These are phyloP conservation scores for Muscicapa comitata DNA, from an alignment of 2,797 vertebrate species.

Conservation along the genomic window DNA sequence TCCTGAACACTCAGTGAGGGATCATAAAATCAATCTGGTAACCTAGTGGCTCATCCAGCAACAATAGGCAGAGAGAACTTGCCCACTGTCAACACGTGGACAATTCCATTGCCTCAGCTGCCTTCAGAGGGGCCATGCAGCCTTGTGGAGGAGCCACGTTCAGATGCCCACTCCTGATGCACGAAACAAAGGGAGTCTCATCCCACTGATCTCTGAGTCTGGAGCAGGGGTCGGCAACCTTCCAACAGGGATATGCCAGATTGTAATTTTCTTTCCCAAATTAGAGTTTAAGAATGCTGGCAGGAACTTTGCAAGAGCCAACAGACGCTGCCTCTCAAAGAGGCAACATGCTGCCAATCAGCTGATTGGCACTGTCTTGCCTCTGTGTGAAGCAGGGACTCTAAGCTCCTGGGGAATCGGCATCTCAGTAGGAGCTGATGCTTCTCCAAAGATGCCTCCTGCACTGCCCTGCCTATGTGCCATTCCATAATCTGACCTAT, in stretches of 20 bases:
- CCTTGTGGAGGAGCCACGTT: background rate
- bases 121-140: background rate
- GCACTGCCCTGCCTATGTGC: background rate
- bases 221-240: constrained; percentile 67
- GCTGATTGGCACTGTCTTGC: constrained; percentile 63
- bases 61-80: constrained; percentile 51
- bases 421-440: background rate
- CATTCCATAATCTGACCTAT: background rate
- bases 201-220: background rate
- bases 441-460: background rate
- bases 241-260: constrained; percentile 62
- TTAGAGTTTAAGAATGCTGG: constrained; percentile 70
- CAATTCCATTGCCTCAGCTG: background rate
- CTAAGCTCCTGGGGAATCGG: background rate
- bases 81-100: constrained; percentile 49
- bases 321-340: constrained; percentile 65
- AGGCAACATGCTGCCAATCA: constrained; percentile 65
- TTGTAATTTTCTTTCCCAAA: constrained; percentile 68
- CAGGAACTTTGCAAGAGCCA: constrained; percentile 65
- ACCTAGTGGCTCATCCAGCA: constrained; percentile 59
- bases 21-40: constrained; percentile 68
- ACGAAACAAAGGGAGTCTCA: background rate
- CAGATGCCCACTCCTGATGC: background rate
- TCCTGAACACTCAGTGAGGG: constrained; percentile 63
- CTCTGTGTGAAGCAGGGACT: constrained; percentile 49